A percentile compares a stretch with the other conserved stretches of the same genome.
Conservation (phyloP, 2,113 vertebrate species). For the Nyctereutes procyonoides region DNA sequence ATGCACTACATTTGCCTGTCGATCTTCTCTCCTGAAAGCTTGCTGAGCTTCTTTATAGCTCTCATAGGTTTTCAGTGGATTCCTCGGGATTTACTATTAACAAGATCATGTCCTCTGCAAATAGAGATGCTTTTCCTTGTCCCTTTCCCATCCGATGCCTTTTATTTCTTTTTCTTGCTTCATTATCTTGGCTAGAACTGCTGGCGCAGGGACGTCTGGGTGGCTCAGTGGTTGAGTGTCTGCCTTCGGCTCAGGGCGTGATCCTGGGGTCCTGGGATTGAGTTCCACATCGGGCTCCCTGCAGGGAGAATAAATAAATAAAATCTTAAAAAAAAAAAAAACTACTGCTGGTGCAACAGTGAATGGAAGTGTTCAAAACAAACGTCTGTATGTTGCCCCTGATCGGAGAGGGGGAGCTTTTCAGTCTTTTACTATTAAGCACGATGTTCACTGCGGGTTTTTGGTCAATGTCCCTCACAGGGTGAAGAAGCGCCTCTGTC, state of each 20-base stretch:
- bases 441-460: background rate
- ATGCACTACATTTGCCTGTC: background rate
- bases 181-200: background rate
- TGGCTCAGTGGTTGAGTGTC: too few relatives aligned
- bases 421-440: background rate
- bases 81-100: background rate
- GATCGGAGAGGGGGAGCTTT: background rate
- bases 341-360: background rate
- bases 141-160: background rate
- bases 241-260: too few relatives aligned
- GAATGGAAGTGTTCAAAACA: background rate
- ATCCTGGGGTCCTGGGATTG: too few relatives aligned
- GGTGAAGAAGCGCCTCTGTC: background rate
- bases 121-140: background rate
- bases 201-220: background rate
- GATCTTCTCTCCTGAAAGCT: background rate
- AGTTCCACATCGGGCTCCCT: too few relatives aligned
- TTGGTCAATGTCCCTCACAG: background rate
- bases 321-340: too few relatives aligned
- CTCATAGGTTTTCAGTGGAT: background rate
- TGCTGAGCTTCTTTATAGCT: background rate
- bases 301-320: too few relatives aligned
- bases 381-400: background rate
- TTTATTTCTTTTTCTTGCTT: background rate
- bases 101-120: background rate